A percentile compares a stretch with the other conserved stretches of the same genome.
These are phyloP conservation scores for Psephotus haematonotus DNA, from an alignment of 2,113 vertebrate species.

Conservation along the genomic window DNA sequence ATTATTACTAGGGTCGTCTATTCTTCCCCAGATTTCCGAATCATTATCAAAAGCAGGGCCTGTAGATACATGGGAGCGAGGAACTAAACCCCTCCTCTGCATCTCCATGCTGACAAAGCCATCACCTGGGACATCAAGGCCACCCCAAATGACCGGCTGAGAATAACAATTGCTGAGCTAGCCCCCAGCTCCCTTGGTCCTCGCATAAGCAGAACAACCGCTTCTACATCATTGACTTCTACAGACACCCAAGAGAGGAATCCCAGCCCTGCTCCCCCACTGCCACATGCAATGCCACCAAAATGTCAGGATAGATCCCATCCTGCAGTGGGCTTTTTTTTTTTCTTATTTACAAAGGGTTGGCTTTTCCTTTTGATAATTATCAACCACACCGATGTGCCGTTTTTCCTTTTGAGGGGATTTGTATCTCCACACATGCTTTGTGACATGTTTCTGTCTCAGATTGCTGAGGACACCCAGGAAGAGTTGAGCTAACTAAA, in stretches of 20 bases:
- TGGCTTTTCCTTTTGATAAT: constrained; percentile 24
- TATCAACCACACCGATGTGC: neutral
- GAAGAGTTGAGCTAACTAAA: neutral
- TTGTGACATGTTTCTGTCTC: neutral
- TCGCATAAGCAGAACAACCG: neutral
- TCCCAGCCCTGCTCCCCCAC: neutral
- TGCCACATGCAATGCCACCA: neutral
- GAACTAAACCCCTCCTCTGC: neutral
- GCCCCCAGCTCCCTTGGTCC: neutral
- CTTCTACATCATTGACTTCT: neutral
- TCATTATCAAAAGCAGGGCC: neutral
- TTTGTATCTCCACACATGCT: constrained; percentile 15
- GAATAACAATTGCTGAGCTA: neutral
- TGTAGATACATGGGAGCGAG: neutral
- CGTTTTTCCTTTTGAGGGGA: constrained; percentile 6
- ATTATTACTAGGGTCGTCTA: neutral
- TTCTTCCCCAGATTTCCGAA: neutral
- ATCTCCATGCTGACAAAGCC: neutral
- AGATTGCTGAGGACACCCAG: constrained; percentile 21
- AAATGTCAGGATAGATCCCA: neutral
- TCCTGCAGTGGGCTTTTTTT: neutral
- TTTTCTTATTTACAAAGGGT: neutral
- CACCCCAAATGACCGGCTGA: neutral
- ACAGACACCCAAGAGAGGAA: neutral
- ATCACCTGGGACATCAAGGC: neutral